phyloP scores from a whole-genome alignment of 2,113 vertebrate species.

The Mellivora capensis region DNA sequence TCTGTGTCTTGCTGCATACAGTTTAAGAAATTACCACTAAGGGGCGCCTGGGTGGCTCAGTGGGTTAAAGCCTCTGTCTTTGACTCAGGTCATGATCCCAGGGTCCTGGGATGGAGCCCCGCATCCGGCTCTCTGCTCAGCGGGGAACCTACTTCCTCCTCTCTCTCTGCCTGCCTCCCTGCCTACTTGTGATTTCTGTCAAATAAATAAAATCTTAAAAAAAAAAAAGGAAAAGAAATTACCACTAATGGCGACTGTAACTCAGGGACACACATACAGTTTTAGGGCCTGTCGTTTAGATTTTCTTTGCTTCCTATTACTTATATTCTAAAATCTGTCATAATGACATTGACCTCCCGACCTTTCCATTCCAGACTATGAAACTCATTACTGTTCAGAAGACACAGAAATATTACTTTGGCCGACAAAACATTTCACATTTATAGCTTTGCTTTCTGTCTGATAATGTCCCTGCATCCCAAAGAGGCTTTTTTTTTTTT shows the following conservation, averaged over 20 bases:
- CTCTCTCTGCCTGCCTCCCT: too few species aligned
- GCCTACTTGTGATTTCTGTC: too few species aligned
- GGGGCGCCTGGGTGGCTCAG: too few species aligned
- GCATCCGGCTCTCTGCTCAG: too few species aligned
- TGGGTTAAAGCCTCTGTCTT: too few species aligned
- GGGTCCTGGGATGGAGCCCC: too few species aligned
- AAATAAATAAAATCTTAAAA: too few species aligned
- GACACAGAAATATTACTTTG: not conserved
- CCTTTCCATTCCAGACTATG: not conserved
- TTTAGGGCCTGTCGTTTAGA: not conserved
- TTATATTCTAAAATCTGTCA: constrained; percentile 21
- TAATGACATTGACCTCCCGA: not conserved
- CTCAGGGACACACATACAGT: not conserved
- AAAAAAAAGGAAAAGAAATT: not conserved
- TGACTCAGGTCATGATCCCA: too few species aligned
- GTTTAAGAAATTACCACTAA: not conserved
- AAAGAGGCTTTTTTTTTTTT: not conserved
- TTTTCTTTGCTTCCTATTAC: not conserved
- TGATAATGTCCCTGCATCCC: not conserved
- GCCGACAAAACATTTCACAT: not conserved
- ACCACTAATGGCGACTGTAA: not conserved
- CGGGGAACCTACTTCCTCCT: too few species aligned
- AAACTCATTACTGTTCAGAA: not conserved
- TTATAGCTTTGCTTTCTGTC: not conserved
- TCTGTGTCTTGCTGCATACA: not conserved